These are phyloP conservation scores for Acleris laterana DNA, from an alignment of 2,888 invertebrate genomes.

Conservation along the genomic window DNA sequence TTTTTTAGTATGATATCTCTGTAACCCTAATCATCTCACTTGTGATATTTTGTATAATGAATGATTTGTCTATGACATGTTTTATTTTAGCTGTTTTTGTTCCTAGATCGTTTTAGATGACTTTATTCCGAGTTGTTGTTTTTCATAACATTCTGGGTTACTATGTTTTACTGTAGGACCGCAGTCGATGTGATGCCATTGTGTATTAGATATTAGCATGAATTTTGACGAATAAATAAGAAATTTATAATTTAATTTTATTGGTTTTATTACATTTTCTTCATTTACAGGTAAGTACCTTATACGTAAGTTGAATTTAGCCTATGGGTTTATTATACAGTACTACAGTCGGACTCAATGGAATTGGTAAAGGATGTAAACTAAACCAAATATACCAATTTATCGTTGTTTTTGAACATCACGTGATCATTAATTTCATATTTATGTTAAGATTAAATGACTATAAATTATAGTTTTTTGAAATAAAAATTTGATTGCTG, in stretches of 20 bases:
- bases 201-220: conserved; percentile 57
- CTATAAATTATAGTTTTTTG: too few relatives aligned
- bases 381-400: too few relatives aligned
- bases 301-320: neutral
- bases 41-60: conserved; percentile 57
- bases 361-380: too few relatives aligned
- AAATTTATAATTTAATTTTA: conserved; percentile 49
- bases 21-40: conserved; percentile 44
- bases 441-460: too few relatives aligned
- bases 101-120: conserved; percentile 54
- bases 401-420: too few relatives aligned
- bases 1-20: conserved; percentile 30
- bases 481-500: too few relatives aligned
- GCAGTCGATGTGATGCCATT: conserved; percentile 51
- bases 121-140: conserved; percentile 47
- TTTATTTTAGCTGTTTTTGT: conserved; percentile 49
- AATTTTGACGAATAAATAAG: conserved; percentile 68
- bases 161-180: conserved; percentile 42
- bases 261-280: conserved; percentile 12
- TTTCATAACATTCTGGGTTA: conserved; percentile 38
- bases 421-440: too few relatives aligned
- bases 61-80: conserved; percentile 40
- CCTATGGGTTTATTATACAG: too few relatives aligned
- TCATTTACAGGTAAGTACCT: neutral
- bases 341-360: too few relatives aligned